phyloP scores from a whole-genome alignment of 2,797 vertebrate genomes.

The Meda fulgida region DNA sequence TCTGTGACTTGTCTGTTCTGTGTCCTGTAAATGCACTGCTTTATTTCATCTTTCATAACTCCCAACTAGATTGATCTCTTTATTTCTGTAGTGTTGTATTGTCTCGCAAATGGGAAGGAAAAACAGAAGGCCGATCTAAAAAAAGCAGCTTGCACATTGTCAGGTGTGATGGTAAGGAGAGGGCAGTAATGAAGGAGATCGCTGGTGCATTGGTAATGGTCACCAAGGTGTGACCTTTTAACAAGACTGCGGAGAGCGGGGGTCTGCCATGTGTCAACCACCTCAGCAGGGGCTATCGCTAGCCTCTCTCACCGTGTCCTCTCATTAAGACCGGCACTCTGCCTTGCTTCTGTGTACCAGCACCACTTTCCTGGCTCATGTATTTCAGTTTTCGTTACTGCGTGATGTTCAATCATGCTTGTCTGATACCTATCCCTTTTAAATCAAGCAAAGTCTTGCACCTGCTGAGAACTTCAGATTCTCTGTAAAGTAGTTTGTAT shows the following conservation, averaged over 20 bases:
- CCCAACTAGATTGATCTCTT: slow-evolving; percentile 14
- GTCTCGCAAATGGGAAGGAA: slow-evolving; percentile 70
- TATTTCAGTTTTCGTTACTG: background rate
- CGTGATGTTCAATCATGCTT: slow-evolving; percentile 22
- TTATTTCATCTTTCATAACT: slow-evolving; percentile 22
- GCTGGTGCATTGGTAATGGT: slow-evolving; percentile 72
- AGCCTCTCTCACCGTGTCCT: slow-evolving; percentile 58
- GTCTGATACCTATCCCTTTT: slow-evolving; percentile 25
- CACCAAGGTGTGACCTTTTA: slow-evolving; percentile 85
- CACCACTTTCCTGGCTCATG: background rate
- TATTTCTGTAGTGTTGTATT: slow-evolving; percentile 69
- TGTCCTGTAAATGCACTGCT: slow-evolving; percentile 18
- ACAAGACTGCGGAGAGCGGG: slow-evolving; percentile 75
- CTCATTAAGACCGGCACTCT: slow-evolving; percentile 71
- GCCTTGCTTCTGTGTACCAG: slow-evolving; percentile 31
- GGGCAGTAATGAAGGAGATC: slow-evolving; percentile 75
- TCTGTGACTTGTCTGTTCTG: slow-evolving; percentile 34
- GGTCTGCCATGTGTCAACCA: slow-evolving; percentile 77
- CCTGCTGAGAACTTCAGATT: background rate
- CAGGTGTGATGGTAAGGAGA: slow-evolving; percentile 77
- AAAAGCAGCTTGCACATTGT: slow-evolving; percentile 73
- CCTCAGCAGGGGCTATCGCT: slow-evolving; percentile 67
- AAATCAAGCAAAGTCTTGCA: slow-evolving; percentile 25
- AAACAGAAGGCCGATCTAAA: slow-evolving; percentile 33
- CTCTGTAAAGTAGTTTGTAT: background rate